Conservation (phyloP, 53 echinoderm and acorn worm species). For the Mesocentrotus franciscanus region DNA sequence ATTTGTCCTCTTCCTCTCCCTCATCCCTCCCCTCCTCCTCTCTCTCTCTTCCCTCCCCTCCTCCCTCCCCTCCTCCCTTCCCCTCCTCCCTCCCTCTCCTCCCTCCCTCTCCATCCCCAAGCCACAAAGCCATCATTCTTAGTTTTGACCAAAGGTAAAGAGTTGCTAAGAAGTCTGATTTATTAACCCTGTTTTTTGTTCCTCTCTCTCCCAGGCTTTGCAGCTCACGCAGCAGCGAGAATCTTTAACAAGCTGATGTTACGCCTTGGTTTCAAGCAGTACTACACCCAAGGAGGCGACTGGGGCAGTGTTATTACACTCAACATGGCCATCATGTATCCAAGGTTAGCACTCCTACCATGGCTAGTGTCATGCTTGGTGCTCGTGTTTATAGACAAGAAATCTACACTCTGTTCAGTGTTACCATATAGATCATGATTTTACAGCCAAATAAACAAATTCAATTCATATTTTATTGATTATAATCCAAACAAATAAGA, state of each 20-base stretch:
- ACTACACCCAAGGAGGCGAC: slow-evolving; percentile 93
- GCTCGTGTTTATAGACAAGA: not conserved
- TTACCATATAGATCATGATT: too few relatives aligned
- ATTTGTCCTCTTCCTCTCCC: too few relatives aligned
- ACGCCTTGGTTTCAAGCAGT: slow-evolving; percentile 81
- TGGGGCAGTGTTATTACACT: slow-evolving; percentile 80
- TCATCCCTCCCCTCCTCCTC: too few relatives aligned
- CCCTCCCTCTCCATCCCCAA: too few relatives aligned
- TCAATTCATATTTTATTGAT: too few relatives aligned
- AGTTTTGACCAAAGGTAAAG: too few relatives aligned
- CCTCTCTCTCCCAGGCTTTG: slow-evolving; percentile 28
- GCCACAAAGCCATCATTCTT: too few relatives aligned
- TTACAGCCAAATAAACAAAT: too few relatives aligned
- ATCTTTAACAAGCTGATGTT: slow-evolving; percentile 63
- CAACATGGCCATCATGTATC: slow-evolving; percentile 80
- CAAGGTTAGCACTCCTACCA: slow-evolving; percentile 62
- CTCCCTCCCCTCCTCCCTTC: too few relatives aligned
- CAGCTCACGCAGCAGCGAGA: slow-evolving; percentile 21
- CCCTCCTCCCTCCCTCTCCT: too few relatives aligned
- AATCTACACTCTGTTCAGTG: not conserved
- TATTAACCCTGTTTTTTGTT: not conserved
- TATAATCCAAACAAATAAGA: too few relatives aligned
- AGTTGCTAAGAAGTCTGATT: not conserved
- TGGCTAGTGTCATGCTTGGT: not conserved
- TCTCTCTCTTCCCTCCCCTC: too few relatives aligned